These are phyloP conservation scores for Maniola jurtina DNA, from an alignment of 1,140 invertebrate species.

Conservation along the genomic window DNA sequence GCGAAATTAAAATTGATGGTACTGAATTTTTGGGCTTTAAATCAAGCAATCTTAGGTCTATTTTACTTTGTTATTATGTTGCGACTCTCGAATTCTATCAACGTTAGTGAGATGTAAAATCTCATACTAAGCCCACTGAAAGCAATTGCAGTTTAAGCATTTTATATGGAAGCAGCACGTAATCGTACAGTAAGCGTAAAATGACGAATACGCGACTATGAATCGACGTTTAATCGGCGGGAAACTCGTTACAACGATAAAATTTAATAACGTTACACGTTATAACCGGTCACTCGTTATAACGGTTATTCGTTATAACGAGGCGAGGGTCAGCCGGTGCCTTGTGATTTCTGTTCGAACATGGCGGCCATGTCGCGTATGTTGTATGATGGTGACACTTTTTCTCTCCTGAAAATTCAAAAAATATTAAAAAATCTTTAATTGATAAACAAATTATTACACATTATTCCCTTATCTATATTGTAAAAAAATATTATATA, in stretches of 20 bases:
- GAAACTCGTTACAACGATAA: conserved; percentile 8
- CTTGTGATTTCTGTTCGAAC: conserved; percentile 81
- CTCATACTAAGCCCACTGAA: too few species aligned
- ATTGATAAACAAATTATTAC: background rate
- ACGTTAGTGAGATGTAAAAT: too few species aligned
- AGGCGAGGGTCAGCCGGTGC: conserved; percentile 39
- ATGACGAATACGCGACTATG: background rate
- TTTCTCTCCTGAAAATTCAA: conserved; percentile 80
- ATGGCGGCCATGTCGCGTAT: conserved; percentile 89
- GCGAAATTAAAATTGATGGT: too few species aligned
- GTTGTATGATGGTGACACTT: conserved; percentile 83
- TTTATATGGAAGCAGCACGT: too few species aligned
- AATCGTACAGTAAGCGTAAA: background rate
- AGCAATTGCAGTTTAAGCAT: too few species aligned
- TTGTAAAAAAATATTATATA: background rate
- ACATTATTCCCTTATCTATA: background rate
- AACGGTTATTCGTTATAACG: conserved; percentile 29
- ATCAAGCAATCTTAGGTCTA: too few species aligned
- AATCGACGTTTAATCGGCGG: background rate
- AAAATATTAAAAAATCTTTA: background rate
- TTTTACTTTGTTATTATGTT: too few species aligned
- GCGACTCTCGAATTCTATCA: too few species aligned
- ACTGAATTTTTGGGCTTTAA: too few species aligned
- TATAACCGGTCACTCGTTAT: conserved; percentile 20
- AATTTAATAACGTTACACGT: conserved; percentile 7